Evolutionary conservation across 2,888 invertebrate genomes (phyloP), one percentile per base, ranked within the genome.

Genomic region (Lasiommata megera): DNA sequence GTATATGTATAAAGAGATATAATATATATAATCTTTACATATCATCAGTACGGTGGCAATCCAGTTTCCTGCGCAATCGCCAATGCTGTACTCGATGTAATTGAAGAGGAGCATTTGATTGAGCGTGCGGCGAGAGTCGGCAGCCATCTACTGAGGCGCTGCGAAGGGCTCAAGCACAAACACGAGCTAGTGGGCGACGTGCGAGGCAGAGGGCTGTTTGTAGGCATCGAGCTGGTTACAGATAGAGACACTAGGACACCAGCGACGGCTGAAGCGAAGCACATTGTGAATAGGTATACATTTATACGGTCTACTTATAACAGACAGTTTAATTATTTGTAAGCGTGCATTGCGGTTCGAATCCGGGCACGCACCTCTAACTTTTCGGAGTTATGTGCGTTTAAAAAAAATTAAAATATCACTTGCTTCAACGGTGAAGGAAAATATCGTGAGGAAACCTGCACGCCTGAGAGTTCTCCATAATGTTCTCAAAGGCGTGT

Each of bases 31-130:
- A 23, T 23, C 23, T 23, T 23, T 23, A 23, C 23, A 23, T 23
- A 23, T 23, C n/a, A n/a, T n/a, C 84, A 98, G 97, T 99, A 97
- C 77, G 99, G 99, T 9, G 99, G 99, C 8, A 99, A 99, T 90
- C 99, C 99, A 9, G 99, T 99, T 0, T 98, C 99, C 0, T 99
- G 99, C 79, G 98, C 99, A 0, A 96, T 99, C 48, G 98, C 97
- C 0, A 96, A 96, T 76, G 97, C 98, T 2, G 99, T 99, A 0
- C 93, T 99, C 77, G 96, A 98, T 71, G 95, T 97, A 5, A 96
- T 99, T 60, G 96, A 97, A 72, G 93, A 95, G 38, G 98, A 99
- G 77, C 93, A 94, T 23, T 90, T 99, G 6, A 92, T 95, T 76
- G 94, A 97, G 65, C 94, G 98, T 63, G 98, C 99, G 0, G 79